These are phyloP conservation scores for Geophilus truncorum DNA, from an alignment of 2,888 invertebrate genomes.

Conservation along the genomic window DNA sequence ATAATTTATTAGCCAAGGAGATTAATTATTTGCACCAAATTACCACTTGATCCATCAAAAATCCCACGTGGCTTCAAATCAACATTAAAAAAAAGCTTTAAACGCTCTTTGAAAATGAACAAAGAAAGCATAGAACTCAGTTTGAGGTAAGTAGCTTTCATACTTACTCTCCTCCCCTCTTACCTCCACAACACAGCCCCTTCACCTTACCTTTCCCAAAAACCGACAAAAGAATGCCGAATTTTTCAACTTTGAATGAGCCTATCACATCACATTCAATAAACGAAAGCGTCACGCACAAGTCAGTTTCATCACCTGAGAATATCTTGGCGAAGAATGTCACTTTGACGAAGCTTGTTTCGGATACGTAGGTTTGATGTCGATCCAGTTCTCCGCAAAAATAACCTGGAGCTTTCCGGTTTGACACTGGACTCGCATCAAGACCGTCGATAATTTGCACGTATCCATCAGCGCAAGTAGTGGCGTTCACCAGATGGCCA, in stretches of 20 bases:
- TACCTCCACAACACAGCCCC: background rate
- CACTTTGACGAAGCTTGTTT: constrained; percentile 86
- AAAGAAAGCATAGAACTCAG: background rate
- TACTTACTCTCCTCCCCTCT: too few species aligned
- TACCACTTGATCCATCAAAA: background rate
- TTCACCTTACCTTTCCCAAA: background rate
- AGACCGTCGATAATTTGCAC: constrained; percentile 90
- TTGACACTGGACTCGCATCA: constrained; percentile 80
- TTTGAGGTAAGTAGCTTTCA: too few species aligned
- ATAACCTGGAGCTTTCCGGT: constrained; percentile 79
- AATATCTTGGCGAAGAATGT: constrained; percentile 89
- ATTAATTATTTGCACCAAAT: background rate
- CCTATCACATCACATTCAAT: background rate
- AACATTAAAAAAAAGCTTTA: background rate
- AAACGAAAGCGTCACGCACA: background rate
- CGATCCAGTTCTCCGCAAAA: constrained; percentile 93
- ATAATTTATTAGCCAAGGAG: background rate
- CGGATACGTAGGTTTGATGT: constrained; percentile 89
- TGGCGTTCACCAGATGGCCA: constrained; percentile 77
- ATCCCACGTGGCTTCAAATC: background rate
- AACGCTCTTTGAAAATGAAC: background rate
- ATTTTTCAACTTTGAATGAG: background rate
- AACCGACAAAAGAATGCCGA: background rate
- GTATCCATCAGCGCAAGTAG: constrained; percentile 79
- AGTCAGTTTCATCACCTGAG: constrained; percentile 52